These are phyloP conservation scores for Melanotaenia parkinsoni DNA, from an alignment of 2,797 vertebrate species.

Conservation along the genomic window DNA sequence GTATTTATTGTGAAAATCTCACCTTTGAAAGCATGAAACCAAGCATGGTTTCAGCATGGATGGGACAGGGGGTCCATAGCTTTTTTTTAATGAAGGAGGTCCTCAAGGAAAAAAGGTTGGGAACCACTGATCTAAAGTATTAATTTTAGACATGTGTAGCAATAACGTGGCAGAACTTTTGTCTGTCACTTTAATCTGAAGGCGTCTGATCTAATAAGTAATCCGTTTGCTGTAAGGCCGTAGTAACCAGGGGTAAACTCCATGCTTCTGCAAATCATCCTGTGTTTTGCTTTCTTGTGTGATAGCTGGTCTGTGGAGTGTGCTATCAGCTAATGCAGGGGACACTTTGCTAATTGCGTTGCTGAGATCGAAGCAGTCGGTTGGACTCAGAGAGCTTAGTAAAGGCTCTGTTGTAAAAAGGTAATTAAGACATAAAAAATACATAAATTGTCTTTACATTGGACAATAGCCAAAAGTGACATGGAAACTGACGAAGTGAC, in stretches of 20 bases:
- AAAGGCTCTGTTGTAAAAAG: constrained; percentile 5
- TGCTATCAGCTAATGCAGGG: constrained; percentile 52
- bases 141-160: neutral
- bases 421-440: neutral
- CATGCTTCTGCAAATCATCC: constrained; percentile 55
- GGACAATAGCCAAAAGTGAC: neutral
- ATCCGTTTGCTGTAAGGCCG: constrained; percentile 59
- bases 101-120: too few relatives aligned
- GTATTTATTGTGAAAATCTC: too few relatives aligned
- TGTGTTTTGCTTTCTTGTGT: constrained; percentile 58
- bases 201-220: constrained; percentile 77
- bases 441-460: neutral
- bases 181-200: constrained; percentile 31
- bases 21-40: too few relatives aligned
- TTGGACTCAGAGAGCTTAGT: constrained; percentile 5
- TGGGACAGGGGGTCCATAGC: too few relatives aligned
- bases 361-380: constrained; percentile 42
- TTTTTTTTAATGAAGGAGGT: too few relatives aligned
- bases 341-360: constrained; percentile 74
- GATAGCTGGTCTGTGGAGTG: constrained; percentile 54
- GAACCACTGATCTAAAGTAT: neutral
- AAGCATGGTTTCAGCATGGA: too few relatives aligned
- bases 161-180: neutral
- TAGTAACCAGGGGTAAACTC: constrained; percentile 68
- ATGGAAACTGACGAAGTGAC: neutral